Conservation (phyloP, 1,140 invertebrate species). For the Phocides pigmalion region DNA sequence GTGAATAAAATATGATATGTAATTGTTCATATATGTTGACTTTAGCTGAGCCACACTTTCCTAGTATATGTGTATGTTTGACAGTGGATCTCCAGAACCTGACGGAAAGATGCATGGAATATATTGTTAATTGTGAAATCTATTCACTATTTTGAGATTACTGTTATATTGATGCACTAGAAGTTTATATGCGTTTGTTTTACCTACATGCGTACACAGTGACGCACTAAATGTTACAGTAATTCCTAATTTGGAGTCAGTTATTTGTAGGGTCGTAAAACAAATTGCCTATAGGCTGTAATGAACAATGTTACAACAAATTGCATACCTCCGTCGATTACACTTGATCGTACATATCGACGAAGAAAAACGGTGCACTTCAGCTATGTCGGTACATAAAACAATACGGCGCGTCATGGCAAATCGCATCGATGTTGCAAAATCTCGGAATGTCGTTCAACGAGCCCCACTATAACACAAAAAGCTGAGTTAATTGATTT, state of each 20-base stretch:
- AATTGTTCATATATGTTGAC: too few relatives aligned
- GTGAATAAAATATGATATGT: too few relatives aligned
- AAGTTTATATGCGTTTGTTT: too few relatives aligned
- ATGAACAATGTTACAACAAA: constrained; percentile 8
- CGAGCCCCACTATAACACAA: constrained; percentile 59
- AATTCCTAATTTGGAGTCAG: background rate
- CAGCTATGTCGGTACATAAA: constrained; percentile 46
- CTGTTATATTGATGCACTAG: too few relatives aligned
- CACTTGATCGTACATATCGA: constrained; percentile 24
- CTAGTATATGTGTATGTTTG: too few relatives aligned
- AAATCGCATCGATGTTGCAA: constrained; percentile 50
- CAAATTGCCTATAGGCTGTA: background rate
- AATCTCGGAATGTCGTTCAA: constrained; percentile 64
- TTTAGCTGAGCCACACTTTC: too few relatives aligned
- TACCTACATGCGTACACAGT: too few relatives aligned
- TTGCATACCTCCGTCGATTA: constrained; percentile 9
- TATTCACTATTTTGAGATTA: too few relatives aligned
- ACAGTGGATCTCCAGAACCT: too few relatives aligned
- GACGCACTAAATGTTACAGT: too few relatives aligned
- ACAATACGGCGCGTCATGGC: constrained; percentile 53
- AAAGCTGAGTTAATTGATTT: constrained; percentile 76
- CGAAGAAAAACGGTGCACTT: constrained; percentile 21
- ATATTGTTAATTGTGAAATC: too few relatives aligned
- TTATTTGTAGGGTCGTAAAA: background rate
- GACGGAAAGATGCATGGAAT: too few relatives aligned